phyloP scores from a whole-genome alignment of 2,113 vertebrate genomes.

The Datnioides undecimradiatus region DNA sequence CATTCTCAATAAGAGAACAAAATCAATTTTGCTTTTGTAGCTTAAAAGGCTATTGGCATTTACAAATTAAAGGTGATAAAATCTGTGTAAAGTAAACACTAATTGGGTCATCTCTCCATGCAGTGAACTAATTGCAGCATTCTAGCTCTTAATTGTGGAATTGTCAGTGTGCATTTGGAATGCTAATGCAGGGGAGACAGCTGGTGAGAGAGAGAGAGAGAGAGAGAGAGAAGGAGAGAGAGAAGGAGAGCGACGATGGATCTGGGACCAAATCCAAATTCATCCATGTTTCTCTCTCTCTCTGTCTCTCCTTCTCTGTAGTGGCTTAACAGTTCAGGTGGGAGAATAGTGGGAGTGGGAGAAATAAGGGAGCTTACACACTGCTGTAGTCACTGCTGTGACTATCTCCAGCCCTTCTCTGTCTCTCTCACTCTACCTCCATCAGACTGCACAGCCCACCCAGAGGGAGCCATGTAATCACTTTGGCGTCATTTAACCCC shows the following conservation, averaged over 20 bases:
- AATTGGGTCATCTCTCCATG: slow-evolving; percentile 74
- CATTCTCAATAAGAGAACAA: neutral
- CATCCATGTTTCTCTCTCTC: slow-evolving; percentile 41
- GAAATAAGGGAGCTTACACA: neutral
- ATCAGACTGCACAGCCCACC: slow-evolving; percentile 26
- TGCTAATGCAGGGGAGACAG: slow-evolving; percentile 76
- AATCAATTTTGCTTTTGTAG: slow-evolving; percentile 9
- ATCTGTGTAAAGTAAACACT: slow-evolving; percentile 67
- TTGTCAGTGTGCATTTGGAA: slow-evolving; percentile 73
- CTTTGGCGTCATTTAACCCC: slow-evolving; percentile 71
- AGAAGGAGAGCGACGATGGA: too few species aligned
- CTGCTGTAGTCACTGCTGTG: slow-evolving; percentile 33
- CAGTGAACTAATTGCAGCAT: slow-evolving; percentile 75
- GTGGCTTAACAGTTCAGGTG: slow-evolving; percentile 25
- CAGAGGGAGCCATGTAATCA: slow-evolving; percentile 51
- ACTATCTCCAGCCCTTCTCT: slow-evolving; percentile 56
- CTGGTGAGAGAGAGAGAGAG: slow-evolving; percentile 67
- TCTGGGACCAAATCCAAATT: slow-evolving; percentile 76
- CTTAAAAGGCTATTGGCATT: slow-evolving; percentile 48
- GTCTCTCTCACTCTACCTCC: neutral
- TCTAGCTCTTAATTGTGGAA: slow-evolving; percentile 81
- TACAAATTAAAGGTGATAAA: slow-evolving; percentile 62
- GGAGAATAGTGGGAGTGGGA: neutral
- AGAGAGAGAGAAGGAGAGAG: slow-evolving; percentile 36
- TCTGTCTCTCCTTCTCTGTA: neutral